phyloP scores from a whole-genome alignment of 2,113 vertebrate genomes.

The Passer domesticus region DNA sequence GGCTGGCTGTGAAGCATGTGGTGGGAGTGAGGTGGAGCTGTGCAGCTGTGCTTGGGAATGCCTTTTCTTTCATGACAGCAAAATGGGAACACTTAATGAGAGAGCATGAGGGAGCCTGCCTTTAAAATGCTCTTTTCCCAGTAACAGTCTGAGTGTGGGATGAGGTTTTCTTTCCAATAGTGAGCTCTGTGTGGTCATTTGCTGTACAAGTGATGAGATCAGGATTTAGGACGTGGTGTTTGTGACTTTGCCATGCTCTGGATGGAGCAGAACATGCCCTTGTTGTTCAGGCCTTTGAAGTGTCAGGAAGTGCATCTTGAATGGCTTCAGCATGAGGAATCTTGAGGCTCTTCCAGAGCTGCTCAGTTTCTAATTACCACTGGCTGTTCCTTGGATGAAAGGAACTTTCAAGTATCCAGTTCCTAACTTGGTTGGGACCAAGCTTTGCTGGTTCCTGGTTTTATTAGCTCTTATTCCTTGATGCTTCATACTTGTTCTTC shows the following conservation, averaged over 20 bases:
- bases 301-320: constrained; percentile 40
- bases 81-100: neutral
- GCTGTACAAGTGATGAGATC: neutral
- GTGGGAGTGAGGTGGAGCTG: neutral
- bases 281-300: constrained; percentile 56
- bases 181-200: neutral
- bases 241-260: neutral
- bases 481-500: neutral
- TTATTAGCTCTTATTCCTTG: neutral
- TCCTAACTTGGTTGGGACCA: neutral
- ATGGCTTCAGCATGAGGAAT: constrained; percentile 46
- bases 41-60: neutral
- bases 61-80: neutral
- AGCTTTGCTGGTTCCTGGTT: neutral
- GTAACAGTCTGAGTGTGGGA: neutral
- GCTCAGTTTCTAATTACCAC: constrained; percentile 19
- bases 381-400: constrained; percentile 15
- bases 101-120: neutral
- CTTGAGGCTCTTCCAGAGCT: constrained; percentile 43
- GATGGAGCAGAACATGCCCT: constrained; percentile 27
- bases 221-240: neutral
- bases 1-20: neutral
- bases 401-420: neutral
- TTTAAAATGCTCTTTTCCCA: neutral
- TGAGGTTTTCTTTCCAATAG: neutral